phyloP scores from a whole-genome alignment of 2,113 vertebrate species.

The Conger conger region DNA sequence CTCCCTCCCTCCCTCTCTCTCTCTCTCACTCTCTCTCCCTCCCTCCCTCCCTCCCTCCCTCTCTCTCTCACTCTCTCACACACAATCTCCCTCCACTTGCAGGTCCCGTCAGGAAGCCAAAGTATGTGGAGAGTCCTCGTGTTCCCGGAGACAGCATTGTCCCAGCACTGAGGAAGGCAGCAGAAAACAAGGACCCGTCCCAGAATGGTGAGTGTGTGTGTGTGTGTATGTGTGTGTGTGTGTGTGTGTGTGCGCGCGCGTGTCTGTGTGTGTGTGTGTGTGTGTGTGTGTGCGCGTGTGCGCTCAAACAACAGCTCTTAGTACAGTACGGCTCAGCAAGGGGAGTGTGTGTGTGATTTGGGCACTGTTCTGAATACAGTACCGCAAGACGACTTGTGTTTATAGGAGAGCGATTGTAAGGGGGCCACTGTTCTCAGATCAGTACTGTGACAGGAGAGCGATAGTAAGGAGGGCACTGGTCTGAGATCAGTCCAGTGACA shows the following conservation, averaged over 20 bases:
- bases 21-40: constrained; percentile 9
- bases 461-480: background rate
- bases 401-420: background rate
- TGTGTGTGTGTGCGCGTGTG: background rate
- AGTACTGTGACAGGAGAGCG: background rate
- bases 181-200: constrained; percentile 68
- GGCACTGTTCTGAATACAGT: background rate
- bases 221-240: constrained; percentile 12
- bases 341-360: constrained; percentile 21
- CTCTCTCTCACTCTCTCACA: constrained; percentile 3
- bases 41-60: constrained; percentile 24
- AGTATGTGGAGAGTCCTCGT: constrained; percentile 87
- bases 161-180: constrained; percentile 68
- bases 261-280: constrained; percentile 12
- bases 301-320: background rate
- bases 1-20: constrained; percentile 26
- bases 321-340: background rate
- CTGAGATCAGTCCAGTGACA: background rate
- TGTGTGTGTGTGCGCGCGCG: background rate
- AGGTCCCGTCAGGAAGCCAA: constrained; percentile 88
- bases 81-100: constrained; percentile 58
- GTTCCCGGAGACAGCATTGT: constrained; percentile 77
- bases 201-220: constrained; percentile 75
- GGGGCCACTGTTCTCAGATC: background rate
- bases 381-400: background rate